phyloP scores from a whole-genome alignment of 1,140 invertebrate genomes.

The Trissolcus basalis region DNA sequence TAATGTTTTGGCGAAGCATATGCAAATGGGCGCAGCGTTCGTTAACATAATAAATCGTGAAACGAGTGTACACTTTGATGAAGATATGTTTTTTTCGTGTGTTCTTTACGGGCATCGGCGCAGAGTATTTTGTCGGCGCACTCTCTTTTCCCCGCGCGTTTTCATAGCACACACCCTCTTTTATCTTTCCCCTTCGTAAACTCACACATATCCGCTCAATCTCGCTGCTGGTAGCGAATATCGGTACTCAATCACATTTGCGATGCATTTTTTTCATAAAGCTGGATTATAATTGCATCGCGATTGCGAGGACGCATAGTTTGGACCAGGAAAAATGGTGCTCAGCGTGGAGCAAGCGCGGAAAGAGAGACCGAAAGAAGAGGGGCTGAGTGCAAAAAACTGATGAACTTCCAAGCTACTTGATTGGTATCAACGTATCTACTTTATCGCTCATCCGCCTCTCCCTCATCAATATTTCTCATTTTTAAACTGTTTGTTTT shows the following conservation, averaged over 20 bases:
- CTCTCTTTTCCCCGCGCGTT: slow-evolving; percentile 32
- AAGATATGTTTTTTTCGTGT: slow-evolving; percentile 69
- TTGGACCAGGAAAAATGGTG: slow-evolving; percentile 70
- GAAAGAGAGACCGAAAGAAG: slow-evolving; percentile 50
- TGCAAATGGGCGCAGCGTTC: slow-evolving; percentile 17
- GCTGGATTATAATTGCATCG: slow-evolving; percentile 77
- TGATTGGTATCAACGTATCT: slow-evolving; percentile 76
- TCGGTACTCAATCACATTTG: slow-evolving; percentile 77
- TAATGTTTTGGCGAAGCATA: slow-evolving; percentile 20
- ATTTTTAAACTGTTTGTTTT: slow-evolving; percentile 33
- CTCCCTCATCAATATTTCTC: slow-evolving; percentile 50
- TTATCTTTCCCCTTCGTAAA: slow-evolving; percentile 60
- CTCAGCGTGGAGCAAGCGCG: slow-evolving; percentile 58
- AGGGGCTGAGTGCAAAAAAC: slow-evolving; percentile 69
- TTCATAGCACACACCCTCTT: slow-evolving; percentile 42
- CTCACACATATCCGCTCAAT: slow-evolving; percentile 65
- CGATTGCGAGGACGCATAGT: slow-evolving; percentile 70
- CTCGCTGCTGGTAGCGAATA: slow-evolving; percentile 66
- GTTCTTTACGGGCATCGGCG: slow-evolving; percentile 72
- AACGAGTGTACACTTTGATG: slow-evolving; percentile 61
- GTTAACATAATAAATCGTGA: slow-evolving; percentile 51
- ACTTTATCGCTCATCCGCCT: slow-evolving; percentile 71
- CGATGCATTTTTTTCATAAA: slow-evolving; percentile 77
- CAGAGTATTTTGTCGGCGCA: slow-evolving; percentile 69
- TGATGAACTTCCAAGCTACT: slow-evolving; percentile 76